Percentiles rank a stretch among this genome's conserved stretches.
phyloP scores from a whole-genome alignment of 1,140 invertebrate genomes.

The Drosophila miranda region DNA sequence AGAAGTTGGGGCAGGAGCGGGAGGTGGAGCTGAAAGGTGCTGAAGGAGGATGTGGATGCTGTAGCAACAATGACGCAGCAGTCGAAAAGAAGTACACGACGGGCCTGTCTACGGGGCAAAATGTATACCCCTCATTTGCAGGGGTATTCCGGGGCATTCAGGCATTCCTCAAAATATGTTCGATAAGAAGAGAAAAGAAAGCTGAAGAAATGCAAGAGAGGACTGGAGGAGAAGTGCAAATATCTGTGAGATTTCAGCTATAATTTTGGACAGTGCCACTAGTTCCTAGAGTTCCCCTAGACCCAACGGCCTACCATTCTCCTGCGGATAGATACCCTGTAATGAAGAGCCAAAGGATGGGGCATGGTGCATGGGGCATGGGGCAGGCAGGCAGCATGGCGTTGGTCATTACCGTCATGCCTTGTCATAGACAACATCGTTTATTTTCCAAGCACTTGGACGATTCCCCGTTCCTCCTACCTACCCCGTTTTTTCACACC shows the following conservation, averaged over 20 bases:
- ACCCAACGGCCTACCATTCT: too few relatives aligned
- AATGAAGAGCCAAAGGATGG: too few relatives aligned
- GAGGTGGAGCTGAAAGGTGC: too few relatives aligned
- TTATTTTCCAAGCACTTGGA: conserved; percentile 65
- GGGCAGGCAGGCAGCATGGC: conserved; percentile 8
- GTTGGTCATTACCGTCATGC: conserved; percentile 76
- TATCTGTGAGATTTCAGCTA: neutral
- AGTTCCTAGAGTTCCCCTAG: neutral
- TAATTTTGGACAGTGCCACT: neutral
- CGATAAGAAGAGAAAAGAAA: too few relatives aligned
- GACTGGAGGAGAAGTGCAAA: too few relatives aligned
- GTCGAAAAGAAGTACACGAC: too few relatives aligned
- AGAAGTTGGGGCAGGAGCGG: too few relatives aligned
- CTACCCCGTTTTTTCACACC: conserved; percentile 70
- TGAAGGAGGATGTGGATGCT: too few relatives aligned
- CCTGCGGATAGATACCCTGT: neutral
- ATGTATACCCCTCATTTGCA: too few relatives aligned
- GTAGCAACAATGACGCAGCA: conserved; percentile 63
- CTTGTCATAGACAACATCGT: conserved; percentile 80
- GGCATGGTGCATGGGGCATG: neutral
- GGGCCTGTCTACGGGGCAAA: too few relatives aligned
- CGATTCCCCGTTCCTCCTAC: neutral
- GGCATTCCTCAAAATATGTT: conserved; percentile 43
- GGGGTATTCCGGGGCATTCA: too few relatives aligned
- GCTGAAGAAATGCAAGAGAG: too few relatives aligned